phyloP scores from a whole-genome alignment of 2,113 vertebrate genomes.

The Neotoma lepida region DNA sequence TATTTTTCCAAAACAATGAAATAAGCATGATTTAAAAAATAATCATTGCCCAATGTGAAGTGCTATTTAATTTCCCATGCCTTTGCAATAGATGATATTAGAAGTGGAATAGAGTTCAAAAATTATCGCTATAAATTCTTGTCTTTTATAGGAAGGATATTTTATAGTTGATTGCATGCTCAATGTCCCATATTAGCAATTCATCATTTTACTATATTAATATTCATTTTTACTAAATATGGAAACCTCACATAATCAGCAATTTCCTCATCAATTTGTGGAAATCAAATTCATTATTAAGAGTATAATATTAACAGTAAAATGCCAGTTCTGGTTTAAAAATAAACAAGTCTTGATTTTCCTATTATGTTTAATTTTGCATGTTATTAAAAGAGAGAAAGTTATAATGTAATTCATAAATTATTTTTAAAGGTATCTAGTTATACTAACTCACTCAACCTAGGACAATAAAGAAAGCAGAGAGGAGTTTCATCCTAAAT shows the following conservation, averaged over 20 bases:
- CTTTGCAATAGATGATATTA: conserved; percentile 48
- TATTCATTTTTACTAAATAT: conserved; percentile 75
- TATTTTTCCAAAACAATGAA: conserved; percentile 35
- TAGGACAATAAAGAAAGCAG: not conserved
- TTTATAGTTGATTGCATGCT: conserved; percentile 74
- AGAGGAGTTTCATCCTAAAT: not conserved
- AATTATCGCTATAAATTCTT: conserved; percentile 66
- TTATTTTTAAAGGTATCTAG: conserved; percentile 34
- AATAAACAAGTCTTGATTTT: conserved; percentile 75
- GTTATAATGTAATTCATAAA: conserved; percentile 13
- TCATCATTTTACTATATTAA: conserved; percentile 69
- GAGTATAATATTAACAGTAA: conserved; percentile 58
- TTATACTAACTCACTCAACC: not conserved
- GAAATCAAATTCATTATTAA: conserved; percentile 71
- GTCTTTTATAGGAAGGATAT: conserved; percentile 62
- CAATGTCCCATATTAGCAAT: conserved; percentile 72
- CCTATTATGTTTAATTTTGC: conserved; percentile 62
- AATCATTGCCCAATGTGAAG: not conserved
- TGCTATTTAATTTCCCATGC: conserved; percentile 23
- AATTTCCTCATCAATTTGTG: conserved; percentile 74
- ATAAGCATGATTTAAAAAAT: conserved; percentile 36
- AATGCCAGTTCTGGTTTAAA: conserved; percentile 73
- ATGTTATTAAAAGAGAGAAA: not conserved
- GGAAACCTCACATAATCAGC: conserved; percentile 68
- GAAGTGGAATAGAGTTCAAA: conserved; percentile 57